Conservation (phyloP, 2,113 vertebrate species). For the Nanorana parkeri region DNA sequence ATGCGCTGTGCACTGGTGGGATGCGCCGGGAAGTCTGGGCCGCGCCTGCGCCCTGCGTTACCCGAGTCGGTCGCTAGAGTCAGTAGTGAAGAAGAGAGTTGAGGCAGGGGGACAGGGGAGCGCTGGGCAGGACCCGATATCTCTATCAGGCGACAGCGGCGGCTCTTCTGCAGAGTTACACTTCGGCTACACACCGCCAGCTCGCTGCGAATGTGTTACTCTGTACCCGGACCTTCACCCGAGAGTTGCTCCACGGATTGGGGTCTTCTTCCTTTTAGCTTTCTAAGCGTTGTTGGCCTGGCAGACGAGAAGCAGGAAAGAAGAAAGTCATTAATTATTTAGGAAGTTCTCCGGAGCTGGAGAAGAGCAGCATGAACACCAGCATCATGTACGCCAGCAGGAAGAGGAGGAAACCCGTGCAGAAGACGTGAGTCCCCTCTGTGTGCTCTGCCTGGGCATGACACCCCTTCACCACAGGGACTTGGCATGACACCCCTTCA, state of each 20-base stretch:
- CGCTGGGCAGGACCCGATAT: slow-evolving; percentile 3
- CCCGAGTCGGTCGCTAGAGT: background rate
- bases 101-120: background rate
- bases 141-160: background rate
- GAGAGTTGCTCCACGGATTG: background rate
- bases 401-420: slow-evolving; percentile 83
- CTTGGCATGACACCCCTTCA: too few species aligned
- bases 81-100: background rate
- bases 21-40: background rate
- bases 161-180: background rate
- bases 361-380: slow-evolving; percentile 71
- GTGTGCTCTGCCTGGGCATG: too few species aligned
- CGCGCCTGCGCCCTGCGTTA: background rate
- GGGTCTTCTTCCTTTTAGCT: background rate
- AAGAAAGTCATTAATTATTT: slow-evolving; percentile 35
- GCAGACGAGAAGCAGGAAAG: background rate
- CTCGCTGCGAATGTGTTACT: too few species aligned
- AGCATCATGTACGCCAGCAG: slow-evolving; percentile 81
- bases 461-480: background rate
- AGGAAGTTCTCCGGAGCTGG: background rate
- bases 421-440: slow-evolving; percentile 79
- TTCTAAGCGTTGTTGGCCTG: background rate
- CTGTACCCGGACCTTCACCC: background rate
- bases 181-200: background rate
- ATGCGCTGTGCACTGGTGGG: background rate